phyloP scores from a whole-genome alignment of 2,888 invertebrate species.

The Chamaedrilus cognettii region DNA sequence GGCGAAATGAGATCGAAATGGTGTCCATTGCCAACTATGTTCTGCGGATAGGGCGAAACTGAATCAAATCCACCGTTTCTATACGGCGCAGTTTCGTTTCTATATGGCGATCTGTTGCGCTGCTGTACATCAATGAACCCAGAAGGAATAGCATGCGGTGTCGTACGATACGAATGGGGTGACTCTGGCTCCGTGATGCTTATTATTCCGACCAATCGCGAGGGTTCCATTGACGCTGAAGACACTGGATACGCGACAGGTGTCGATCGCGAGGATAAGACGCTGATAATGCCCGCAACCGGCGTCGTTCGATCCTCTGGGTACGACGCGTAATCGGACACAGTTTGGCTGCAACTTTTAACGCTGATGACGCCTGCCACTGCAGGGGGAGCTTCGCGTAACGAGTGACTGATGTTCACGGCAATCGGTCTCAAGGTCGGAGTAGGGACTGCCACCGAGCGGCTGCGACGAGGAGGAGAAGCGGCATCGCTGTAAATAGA shows the following conservation, averaged over 20 bases:
- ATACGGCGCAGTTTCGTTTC: not conserved
- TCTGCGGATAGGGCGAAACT: too few species aligned
- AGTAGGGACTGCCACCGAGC: not conserved
- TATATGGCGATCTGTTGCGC: not conserved
- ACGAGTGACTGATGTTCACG: not conserved
- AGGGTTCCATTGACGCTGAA: not conserved
- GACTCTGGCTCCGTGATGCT: too few species aligned
- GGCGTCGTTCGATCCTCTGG: conserved; percentile 1
- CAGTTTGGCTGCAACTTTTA: not conserved
- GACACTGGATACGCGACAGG: not conserved
- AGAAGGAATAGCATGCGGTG: not conserved
- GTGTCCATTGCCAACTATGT: too few species aligned
- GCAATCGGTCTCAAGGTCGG: not conserved
- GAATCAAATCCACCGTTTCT: not conserved
- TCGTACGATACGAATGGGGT: not conserved
- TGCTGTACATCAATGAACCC: not conserved
- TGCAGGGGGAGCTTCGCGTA: not conserved
- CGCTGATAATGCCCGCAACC: conserved; percentile 5
- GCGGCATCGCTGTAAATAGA: not conserved
- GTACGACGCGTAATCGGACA: not conserved
- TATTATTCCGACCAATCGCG: too few species aligned
- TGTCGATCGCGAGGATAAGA: not conserved
- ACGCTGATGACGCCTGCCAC: conserved; percentile 1
- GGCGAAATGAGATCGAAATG: too few species aligned
- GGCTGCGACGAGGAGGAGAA: not conserved